Evolutionary conservation across 2,113 vertebrate genomes (phyloP).

Genomic region (Donacobius atricapilla): DNA sequence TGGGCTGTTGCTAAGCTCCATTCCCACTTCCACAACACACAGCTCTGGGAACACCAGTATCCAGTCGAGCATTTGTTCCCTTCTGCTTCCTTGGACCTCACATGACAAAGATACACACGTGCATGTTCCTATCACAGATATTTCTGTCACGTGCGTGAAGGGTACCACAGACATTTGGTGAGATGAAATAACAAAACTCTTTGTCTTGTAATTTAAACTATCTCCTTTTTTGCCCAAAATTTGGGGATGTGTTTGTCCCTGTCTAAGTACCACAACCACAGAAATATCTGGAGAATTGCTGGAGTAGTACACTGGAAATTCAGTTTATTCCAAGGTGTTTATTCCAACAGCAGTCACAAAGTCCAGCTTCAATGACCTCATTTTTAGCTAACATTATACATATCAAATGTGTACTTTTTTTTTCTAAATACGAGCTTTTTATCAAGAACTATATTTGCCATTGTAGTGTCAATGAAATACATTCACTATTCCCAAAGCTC

Average conservation of each 20-base stretch:
- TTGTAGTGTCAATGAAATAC: background rate
- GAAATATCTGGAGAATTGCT: background rate
- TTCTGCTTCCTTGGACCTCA: background rate
- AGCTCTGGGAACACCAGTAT: background rate
- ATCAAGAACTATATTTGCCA: background rate
- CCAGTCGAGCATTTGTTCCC: background rate
- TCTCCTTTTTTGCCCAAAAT: background rate
- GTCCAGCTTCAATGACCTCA: background rate
- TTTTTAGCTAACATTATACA: background rate
- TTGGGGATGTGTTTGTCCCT: background rate
- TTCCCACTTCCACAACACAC: background rate
- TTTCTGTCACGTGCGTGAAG: background rate
- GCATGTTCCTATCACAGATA: background rate
- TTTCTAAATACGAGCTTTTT: background rate
- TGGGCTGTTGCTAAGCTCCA: background rate
- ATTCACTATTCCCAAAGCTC: background rate
- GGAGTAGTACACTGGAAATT: background rate
- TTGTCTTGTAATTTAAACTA: background rate
- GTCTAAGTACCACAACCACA: background rate
- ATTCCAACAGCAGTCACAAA: background rate
- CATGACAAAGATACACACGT: fast-evolving
- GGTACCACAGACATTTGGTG: fast-evolving
- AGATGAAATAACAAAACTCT: background rate
- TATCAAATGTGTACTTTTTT: background rate
- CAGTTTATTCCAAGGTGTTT: background rate